Conservation (phyloP, 2,113 vertebrate species). For the Platysteira castanea region DNA sequence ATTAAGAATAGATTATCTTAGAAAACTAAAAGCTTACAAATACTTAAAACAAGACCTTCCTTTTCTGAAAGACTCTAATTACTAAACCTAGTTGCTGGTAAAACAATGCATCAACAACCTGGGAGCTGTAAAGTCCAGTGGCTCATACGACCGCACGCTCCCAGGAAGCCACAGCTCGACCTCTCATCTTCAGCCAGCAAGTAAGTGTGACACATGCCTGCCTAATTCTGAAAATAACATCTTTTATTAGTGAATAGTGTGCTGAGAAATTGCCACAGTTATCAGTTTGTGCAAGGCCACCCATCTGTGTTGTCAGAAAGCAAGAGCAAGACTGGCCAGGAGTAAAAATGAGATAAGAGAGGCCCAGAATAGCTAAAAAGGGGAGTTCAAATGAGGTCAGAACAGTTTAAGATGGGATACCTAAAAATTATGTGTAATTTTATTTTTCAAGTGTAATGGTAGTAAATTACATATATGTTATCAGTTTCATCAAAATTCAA, state of each 20-base stretch:
- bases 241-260: slow-evolving; percentile 26
- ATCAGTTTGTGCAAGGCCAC: slow-evolving; percentile 62
- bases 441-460: background rate
- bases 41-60: background rate
- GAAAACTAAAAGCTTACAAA: background rate
- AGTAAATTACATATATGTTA: background rate
- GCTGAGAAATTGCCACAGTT: slow-evolving; percentile 55
- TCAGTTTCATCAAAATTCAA: background rate
- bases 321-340: slow-evolving; percentile 57
- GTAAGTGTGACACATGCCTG: background rate
- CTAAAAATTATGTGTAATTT: background rate
- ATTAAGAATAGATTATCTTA: background rate
- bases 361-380: slow-evolving; percentile 51
- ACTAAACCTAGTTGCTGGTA: slow-evolving; percentile 16
- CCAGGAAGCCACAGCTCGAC: background rate
- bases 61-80: background rate
- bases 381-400: slow-evolving; percentile 66
- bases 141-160: background rate
- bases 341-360: slow-evolving; percentile 65
- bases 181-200: background rate
- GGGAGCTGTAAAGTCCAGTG: slow-evolving; percentile 22
- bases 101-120: slow-evolving; percentile 4
- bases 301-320: slow-evolving; percentile 67
- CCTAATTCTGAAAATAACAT: slow-evolving; percentile 41
- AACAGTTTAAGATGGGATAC: slow-evolving; percentile 1